Base-by-base conservation (phyloP, 2,888 invertebrate genomes). In the Tiliacea aurago region DNA sequence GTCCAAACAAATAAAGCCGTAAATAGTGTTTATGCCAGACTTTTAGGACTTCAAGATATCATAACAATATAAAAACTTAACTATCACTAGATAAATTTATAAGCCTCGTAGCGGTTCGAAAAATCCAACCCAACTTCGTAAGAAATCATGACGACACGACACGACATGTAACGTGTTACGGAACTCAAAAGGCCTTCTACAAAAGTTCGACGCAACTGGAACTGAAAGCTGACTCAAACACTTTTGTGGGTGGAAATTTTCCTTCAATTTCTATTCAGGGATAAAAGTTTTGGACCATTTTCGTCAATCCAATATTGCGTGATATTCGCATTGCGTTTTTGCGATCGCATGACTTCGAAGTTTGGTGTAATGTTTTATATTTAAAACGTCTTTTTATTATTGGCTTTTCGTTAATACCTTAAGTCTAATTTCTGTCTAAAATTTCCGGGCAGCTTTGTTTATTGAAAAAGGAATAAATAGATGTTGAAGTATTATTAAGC, bases 141-240 rank as follows among this genome's bases (percentile, higher is more conserved):
- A 69, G 61, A 69, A 69, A 75, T 55, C 23, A 69, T 49, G 47
- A 43, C 77, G 23, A 18, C 61, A 62, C 9, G 28, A 47, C 63
- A 23, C 23, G 43, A 43, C 41, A 49, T 43, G n/a, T 51, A 61
- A 47, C 69, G 53, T 41, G 61, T 33, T 49, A 23, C 11, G 33
- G 43, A 70, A 62, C 7, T 43, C 28, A 51, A 62, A 75, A 77
- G 45, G 23, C 43, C 33, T 33, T n/a, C n/a, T 4, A 28, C 43
- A 69, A 76, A 70, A 70, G 15, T 70, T 70, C 55, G n/a, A 43
- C 43, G 11, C 33, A 23, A 28, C 47, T 53, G 75, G 9, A 23
- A 37, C 47, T 70, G 70, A 76, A 76, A 77, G 55, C 61, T 56
- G 41, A 45, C 43, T 13, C n/a, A 18, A 56, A 77, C 28, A 33